Conservation (phyloP, 2,797 vertebrate species). For the Schizopygopsis malacanthus region DNA sequence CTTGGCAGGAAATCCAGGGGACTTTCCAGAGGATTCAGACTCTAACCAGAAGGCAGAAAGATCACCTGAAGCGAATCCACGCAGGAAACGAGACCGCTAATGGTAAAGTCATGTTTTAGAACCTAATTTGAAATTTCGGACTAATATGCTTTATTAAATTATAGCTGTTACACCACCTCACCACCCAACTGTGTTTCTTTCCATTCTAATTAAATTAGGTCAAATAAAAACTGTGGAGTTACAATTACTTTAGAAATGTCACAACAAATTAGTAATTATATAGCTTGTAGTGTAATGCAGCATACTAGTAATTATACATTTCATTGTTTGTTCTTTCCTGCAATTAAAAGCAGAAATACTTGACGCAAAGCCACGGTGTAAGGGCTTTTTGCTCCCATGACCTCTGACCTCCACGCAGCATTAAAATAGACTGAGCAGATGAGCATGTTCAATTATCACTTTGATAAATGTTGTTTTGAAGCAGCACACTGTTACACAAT, state of each 20-base stretch:
- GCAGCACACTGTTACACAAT: conserved; percentile 46
- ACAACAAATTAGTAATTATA: conserved; percentile 62
- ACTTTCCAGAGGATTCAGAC: conserved; percentile 90
- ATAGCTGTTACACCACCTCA: conserved; percentile 45
- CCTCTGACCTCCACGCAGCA: conserved; percentile 49
- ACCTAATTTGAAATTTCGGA: conserved; percentile 31
- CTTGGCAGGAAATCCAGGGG: conserved; percentile 90
- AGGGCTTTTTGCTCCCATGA: conserved; percentile 50
- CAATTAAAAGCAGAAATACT: conserved; percentile 62
- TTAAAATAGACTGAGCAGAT: conserved; percentile 62
- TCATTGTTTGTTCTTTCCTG: conserved; percentile 59
- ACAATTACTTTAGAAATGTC: conserved; percentile 62
- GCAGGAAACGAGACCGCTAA: conserved; percentile 83
- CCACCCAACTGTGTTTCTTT: conserved; percentile 15
- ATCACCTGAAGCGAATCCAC: conserved; percentile 90
- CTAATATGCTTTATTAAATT: conserved; percentile 53
- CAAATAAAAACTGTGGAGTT: conserved; percentile 59
- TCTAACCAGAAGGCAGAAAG: conserved; percentile 91
- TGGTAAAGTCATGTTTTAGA: conserved; percentile 78
- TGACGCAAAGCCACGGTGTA: conserved; percentile 50
- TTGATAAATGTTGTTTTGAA: conserved; percentile 55
- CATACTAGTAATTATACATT: conserved; percentile 40
- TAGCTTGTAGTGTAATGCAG: conserved; percentile 21
- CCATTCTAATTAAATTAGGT: conserved; percentile 63
- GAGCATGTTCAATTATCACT: conserved; percentile 65